Conservation (phyloP, 2,797 vertebrate species). For the Eremophila alpestris region DNA sequence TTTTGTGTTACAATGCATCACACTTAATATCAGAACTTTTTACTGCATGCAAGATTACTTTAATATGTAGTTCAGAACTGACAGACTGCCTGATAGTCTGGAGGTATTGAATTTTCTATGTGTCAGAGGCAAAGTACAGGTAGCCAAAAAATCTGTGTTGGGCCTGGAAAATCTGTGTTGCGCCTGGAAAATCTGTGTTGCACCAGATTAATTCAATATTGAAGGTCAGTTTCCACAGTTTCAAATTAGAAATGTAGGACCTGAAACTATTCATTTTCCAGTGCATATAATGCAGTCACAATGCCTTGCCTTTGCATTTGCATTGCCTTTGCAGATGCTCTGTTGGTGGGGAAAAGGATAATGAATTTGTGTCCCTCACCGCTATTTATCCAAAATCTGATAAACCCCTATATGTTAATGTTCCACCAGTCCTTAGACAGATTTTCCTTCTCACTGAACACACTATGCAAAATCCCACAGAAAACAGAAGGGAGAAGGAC, state of each 20-base stretch:
- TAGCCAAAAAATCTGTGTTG: not conserved
- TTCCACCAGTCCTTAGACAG: not conserved
- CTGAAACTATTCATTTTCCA: not conserved
- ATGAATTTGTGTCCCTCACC: not conserved
- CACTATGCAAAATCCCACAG: not conserved
- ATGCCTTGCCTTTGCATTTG: not conserved
- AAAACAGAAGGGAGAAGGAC: not conserved
- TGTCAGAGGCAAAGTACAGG: not conserved
- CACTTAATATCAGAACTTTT: not conserved
- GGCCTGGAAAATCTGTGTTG: not conserved
- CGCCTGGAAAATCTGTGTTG: not conserved
- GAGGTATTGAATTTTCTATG: not conserved
- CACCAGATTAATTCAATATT: not conserved
- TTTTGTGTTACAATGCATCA: not conserved
- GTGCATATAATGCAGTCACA: not conserved
- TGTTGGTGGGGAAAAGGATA: not conserved
- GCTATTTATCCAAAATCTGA: not conserved
- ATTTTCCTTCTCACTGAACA: not conserved
- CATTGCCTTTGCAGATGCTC: not conserved
- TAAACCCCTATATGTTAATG: rapidly evolving
- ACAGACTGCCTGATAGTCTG: not conserved
- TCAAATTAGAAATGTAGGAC: not conserved
- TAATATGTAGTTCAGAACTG: not conserved
- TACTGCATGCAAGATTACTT: not conserved
- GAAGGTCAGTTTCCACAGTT: not conserved